Percentiles rank a stretch among this genome's conserved stretches.
phyloP scores from a whole-genome alignment of 2,113 vertebrate species.

The Amia ocellicauda region DNA sequence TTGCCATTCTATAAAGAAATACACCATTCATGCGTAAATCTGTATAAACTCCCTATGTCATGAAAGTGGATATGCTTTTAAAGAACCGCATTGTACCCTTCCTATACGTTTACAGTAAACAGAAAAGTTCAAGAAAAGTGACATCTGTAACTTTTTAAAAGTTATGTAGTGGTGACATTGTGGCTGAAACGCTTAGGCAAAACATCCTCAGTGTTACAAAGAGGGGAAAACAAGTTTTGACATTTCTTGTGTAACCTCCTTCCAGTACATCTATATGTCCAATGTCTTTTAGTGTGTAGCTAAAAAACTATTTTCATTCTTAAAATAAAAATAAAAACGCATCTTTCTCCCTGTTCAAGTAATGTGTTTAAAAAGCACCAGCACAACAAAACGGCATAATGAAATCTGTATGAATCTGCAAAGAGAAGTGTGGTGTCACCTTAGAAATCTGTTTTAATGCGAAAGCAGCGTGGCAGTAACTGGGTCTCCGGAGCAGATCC shows the following conservation, averaged over 20 bases:
- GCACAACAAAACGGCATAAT: constrained; percentile 21
- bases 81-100: not conserved
- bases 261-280: too few relatives aligned
- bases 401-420: constrained; percentile 22
- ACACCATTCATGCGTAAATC: too few relatives aligned
- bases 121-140: constrained; percentile 3
- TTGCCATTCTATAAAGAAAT: too few relatives aligned
- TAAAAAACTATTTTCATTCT: not conserved
- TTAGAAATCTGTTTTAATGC: constrained; percentile 80
- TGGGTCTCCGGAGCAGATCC: constrained; percentile 69
- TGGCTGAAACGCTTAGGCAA: not conserved
- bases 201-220: not conserved
- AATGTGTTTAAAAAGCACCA: not conserved
- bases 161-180: not conserved
- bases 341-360: not conserved
- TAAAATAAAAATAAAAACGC: not conserved
- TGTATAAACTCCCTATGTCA: too few relatives aligned
- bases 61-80: not conserved
- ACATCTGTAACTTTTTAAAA: constrained; percentile 1
- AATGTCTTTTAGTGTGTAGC: too few relatives aligned
- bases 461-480: constrained; percentile 79
- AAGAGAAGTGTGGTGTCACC: constrained; percentile 55
- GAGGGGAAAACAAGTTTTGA: not conserved
- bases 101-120: not conserved
- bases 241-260: not conserved